These are phyloP conservation scores for Dermolepida albohirtum DNA, from an alignment of 2,888 invertebrate species.

Conservation along the genomic window DNA sequence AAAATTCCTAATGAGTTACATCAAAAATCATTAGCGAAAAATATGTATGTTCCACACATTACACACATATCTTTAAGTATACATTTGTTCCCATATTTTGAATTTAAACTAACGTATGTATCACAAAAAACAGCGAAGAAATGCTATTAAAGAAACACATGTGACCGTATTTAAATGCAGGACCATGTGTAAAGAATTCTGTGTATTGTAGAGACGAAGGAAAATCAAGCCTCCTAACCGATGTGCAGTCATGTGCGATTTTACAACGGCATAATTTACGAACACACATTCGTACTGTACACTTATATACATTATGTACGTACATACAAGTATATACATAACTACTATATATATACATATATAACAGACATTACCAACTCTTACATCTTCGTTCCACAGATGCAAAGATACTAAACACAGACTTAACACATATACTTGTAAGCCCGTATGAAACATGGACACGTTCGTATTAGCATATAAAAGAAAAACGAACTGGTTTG, in stretches of 20 bases:
- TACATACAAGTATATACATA: not conserved
- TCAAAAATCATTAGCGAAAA: not conserved
- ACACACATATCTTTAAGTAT: constrained; percentile 6
- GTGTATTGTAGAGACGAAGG: constrained; percentile 36
- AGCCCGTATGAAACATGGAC: constrained; percentile 32
- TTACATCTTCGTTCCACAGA: constrained; percentile 3
- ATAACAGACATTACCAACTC: constrained; percentile 23
- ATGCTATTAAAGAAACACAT: constrained; percentile 43
- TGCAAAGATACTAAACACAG: constrained; percentile 17
- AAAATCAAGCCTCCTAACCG: constrained; percentile 45
- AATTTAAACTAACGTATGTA: constrained; percentile 25
- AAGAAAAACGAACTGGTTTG: constrained; percentile 24
- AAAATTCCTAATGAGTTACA: not conserved
- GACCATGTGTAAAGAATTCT: constrained; percentile 44
- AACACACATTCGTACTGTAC: constrained; percentile 1
- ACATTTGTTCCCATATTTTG: constrained; percentile 22
- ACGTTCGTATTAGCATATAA: constrained; percentile 33
- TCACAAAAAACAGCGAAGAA: constrained; percentile 27
- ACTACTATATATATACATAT: constrained; percentile 7
- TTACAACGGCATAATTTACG: constrained; percentile 34
- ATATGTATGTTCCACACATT: not conserved
- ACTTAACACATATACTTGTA: constrained; percentile 20
- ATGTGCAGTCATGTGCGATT: constrained; percentile 49
- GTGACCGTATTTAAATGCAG: constrained; percentile 48
- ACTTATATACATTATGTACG: not conserved